These are phyloP conservation scores for Lutraria lutraria DNA, from an alignment of 2,888 invertebrate species.

Conservation along the genomic window DNA sequence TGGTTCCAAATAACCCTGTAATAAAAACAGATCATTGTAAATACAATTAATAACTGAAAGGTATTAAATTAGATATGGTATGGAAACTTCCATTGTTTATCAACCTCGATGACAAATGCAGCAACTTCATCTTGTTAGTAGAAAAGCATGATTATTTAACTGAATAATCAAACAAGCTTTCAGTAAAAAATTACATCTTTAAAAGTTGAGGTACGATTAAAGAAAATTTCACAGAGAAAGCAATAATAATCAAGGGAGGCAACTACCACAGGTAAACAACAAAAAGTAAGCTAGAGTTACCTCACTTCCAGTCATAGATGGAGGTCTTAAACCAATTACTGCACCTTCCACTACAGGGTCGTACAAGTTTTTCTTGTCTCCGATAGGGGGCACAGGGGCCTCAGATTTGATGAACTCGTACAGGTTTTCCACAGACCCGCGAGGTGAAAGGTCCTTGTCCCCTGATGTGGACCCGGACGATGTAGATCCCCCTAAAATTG, in stretches of 20 bases:
- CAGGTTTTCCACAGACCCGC: slow-evolving; percentile 81
- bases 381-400: slow-evolving; percentile 71
- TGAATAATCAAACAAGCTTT: too few species aligned
- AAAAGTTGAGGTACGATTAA: neutral
- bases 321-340: slow-evolving; percentile 54
- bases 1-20: slow-evolving; percentile 82
- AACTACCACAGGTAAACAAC: neutral
- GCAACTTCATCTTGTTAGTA: too few species aligned
- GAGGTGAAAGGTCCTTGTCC: slow-evolving; percentile 79
- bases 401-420: slow-evolving; percentile 82
- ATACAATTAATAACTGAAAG: too few species aligned
- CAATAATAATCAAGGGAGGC: neutral
- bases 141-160: too few species aligned
- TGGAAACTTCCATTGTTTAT: too few species aligned
- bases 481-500: slow-evolving; percentile 70
- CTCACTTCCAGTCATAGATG: slow-evolving; percentile 63
- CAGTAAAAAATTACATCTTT: too few species aligned
- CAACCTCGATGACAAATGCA: too few species aligned
- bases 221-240: neutral
- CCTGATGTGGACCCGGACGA: slow-evolving; percentile 71
- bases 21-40: neutral
- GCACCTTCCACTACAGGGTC: slow-evolving; percentile 69
- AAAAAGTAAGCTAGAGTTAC: slow-evolving; percentile 23
- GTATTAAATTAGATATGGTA: too few species aligned
- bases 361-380: slow-evolving; percentile 71